A percentile compares a stretch with the other conserved stretches of the same genome.
phyloP scores from a whole-genome alignment of 2,888 invertebrate genomes.

The Maniola hyperantus region DNA sequence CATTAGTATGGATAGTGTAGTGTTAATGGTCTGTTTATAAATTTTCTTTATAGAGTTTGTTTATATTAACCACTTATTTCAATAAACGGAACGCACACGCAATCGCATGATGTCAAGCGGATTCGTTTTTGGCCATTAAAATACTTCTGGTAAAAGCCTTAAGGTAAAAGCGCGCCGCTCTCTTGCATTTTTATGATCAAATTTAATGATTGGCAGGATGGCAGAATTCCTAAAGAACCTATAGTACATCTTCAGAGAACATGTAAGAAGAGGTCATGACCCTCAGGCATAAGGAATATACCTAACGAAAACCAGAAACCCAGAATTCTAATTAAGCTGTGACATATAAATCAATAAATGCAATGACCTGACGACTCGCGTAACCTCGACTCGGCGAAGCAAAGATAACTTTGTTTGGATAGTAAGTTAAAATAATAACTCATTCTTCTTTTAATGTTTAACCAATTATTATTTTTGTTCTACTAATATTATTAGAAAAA shows the following conservation, averaged over 20 bases:
- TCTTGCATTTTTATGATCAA: slow-evolving; percentile 26
- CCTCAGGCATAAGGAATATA: too few relatives aligned
- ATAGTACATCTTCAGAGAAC: not conserved
- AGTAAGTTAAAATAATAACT: too few relatives aligned
- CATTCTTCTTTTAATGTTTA: too few relatives aligned
- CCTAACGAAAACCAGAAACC: not conserved
- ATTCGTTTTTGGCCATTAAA: slow-evolving; percentile 50
- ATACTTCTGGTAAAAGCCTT: slow-evolving; percentile 37
- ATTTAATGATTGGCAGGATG: slow-evolving; percentile 22
- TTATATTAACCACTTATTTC: slow-evolving; percentile 43
- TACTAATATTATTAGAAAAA: too few relatives aligned
- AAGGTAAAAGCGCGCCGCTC: slow-evolving; percentile 27
- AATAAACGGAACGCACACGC: slow-evolving; percentile 54
- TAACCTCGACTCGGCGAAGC: not conserved
- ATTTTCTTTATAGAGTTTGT: slow-evolving; percentile 28
- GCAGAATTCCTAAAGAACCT: not conserved
- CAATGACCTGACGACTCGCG: not conserved
- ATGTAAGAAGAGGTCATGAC: too few relatives aligned
- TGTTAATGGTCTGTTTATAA: slow-evolving; percentile 1
- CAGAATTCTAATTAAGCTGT: not conserved
- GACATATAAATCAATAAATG: not conserved
- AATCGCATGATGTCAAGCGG: slow-evolving; percentile 64
- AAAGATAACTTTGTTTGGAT: not conserved
- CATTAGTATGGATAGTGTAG: too few relatives aligned
- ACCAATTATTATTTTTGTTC: too few relatives aligned